phyloP scores from a whole-genome alignment of 2,888 invertebrate species.

The Luffia ferchaultella region DNA sequence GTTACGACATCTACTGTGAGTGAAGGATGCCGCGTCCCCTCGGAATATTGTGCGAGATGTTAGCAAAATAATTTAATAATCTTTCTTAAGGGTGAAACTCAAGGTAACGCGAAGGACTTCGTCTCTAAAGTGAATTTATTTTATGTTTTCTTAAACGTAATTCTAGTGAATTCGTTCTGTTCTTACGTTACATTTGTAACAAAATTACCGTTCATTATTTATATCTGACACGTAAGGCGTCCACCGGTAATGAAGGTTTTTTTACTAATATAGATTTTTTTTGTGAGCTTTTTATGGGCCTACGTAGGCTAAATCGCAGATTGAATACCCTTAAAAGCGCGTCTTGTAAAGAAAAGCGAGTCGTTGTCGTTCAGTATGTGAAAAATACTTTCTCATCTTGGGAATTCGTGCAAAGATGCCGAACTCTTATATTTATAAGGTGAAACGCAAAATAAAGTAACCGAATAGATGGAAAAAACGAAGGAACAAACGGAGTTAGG shows the following conservation, averaged over 20 bases:
- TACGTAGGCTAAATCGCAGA: no score
- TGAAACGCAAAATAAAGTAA: conserved; percentile 55
- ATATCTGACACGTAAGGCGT: no score
- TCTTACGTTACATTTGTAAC: not conserved
- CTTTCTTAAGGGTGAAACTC: conserved; percentile 12
- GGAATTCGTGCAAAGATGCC: conserved; percentile 54
- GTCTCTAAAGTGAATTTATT: not conserved
- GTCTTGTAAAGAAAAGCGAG: not conserved
- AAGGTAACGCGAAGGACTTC: no score
- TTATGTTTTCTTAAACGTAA: not conserved
- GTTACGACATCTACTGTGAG: conserved; percentile 36
- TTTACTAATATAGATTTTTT: no score
- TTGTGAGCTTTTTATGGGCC: no score
- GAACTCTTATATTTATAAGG: conserved; percentile 60
- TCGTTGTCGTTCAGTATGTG: conserved; percentile 22
- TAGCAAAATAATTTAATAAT: conserved; percentile 22
- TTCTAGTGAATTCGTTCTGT: not conserved
- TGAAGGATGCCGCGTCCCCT: conserved; percentile 32
- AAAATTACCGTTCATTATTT: not conserved
- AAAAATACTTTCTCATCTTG: conserved; percentile 60
- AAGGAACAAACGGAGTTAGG: conserved; percentile 21
- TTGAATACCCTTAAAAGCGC: not conserved
- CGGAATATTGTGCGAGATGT: conserved; percentile 25
- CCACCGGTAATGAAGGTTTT: no score
- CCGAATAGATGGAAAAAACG: conserved; percentile 44